Conservation (phyloP, 1,140 invertebrate genomes). For the Plutomurus gul region DNA sequence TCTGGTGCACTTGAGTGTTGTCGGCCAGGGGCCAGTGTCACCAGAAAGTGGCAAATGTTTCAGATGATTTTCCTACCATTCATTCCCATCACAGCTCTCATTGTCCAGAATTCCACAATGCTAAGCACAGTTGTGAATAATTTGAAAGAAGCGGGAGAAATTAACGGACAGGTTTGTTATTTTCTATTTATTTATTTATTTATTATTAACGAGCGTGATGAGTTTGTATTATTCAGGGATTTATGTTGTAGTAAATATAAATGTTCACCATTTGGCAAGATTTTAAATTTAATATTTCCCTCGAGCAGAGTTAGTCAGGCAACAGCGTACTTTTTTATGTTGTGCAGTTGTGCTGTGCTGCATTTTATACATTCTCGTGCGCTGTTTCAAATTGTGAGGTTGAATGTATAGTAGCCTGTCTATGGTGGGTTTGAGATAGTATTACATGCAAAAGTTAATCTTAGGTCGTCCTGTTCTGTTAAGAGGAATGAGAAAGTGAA, state of each 20-base stretch:
- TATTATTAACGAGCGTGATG: neutral
- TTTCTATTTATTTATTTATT: neutral
- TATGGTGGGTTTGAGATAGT: too few relatives aligned
- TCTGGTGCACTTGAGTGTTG: constrained; percentile 15
- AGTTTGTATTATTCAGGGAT: neutral
- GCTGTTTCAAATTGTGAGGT: too few relatives aligned
- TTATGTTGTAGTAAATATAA: neutral
- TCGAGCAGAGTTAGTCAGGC: too few relatives aligned
- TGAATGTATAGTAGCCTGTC: too few relatives aligned
- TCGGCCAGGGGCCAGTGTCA: neutral
- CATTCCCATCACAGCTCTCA: constrained; percentile 58
- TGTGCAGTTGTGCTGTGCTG: too few relatives aligned
- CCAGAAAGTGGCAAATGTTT: constrained; percentile 54
- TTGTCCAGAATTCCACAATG: constrained; percentile 59
- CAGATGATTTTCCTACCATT: constrained; percentile 60
- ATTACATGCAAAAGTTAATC: too few relatives aligned
- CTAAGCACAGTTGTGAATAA: constrained; percentile 54
- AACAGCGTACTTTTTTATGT: too few relatives aligned
- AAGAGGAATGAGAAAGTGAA: too few relatives aligned
- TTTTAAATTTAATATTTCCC: neutral
- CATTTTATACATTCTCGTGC: too few relatives aligned
- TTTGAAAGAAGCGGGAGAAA: constrained; percentile 52
- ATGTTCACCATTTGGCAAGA: neutral
- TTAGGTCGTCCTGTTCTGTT: too few relatives aligned
- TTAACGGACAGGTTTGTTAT: constrained; percentile 55